phyloP scores from a whole-genome alignment of 2,113 vertebrate species.

The Peucedramus taeniatus region DNA sequence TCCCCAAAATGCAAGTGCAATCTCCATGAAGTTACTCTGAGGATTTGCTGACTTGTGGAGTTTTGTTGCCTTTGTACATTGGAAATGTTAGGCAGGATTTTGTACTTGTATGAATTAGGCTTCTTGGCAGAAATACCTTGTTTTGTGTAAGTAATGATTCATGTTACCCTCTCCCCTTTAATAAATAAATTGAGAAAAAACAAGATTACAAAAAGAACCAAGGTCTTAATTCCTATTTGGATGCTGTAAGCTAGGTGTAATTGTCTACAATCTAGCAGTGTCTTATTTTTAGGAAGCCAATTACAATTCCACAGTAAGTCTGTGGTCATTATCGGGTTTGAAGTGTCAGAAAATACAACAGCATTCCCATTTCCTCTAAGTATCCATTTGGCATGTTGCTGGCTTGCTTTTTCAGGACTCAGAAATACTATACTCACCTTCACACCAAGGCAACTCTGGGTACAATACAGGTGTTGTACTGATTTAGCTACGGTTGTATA shows the following conservation, averaged over 20 bases:
- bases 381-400: neutral
- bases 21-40: neutral
- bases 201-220: neutral
- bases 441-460: neutral
- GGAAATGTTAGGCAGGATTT: neutral
- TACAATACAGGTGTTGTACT: constrained; percentile 39
- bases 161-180: neutral
- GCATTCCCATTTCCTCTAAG: neutral
- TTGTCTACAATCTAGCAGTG: neutral
- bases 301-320: neutral
- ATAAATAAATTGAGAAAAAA: neutral
- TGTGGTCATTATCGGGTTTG: neutral
- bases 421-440: neutral
- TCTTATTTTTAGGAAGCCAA: constrained; percentile 29
- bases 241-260: neutral
- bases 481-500: neutral
- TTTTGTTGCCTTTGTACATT: neutral
- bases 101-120: neutral
- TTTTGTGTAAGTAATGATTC: neutral
- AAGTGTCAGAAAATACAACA: neutral
- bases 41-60: neutral
- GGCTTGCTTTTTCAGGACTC: neutral
- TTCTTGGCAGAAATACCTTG: neutral
- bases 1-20: neutral
- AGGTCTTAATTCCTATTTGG: neutral